Conservation (phyloP, 2,888 invertebrate species). For the Rosalia funebris region DNA sequence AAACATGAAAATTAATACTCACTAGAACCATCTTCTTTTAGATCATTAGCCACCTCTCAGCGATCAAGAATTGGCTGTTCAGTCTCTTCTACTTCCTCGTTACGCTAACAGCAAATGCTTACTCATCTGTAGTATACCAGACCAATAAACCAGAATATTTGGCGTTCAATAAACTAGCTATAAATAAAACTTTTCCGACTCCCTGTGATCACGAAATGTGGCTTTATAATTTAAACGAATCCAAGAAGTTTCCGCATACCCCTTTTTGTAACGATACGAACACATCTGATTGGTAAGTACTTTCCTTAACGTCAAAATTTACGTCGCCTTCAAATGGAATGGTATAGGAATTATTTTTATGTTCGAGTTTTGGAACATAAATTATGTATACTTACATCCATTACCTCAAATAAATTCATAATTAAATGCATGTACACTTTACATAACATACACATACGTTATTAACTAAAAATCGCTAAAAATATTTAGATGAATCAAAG, state of each 20-base stretch:
- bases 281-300: conserved; percentile 69
- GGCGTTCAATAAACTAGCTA: conserved; percentile 73
- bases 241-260: conserved; percentile 42
- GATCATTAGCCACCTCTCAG: conserved; percentile 58
- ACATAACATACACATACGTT: no score
- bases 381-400: no score
- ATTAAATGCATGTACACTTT: no score
- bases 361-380: no score
- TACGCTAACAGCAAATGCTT: not conserved
- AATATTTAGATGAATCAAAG: no score
- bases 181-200: conserved; percentile 82
- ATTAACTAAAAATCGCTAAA: no score
- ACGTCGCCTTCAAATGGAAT: no score
- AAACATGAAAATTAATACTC: no score
- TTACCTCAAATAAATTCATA: no score
- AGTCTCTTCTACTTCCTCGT: conserved; percentile 4
- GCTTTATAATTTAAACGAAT: conserved; percentile 55
- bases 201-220: conserved; percentile 82
- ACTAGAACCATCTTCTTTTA: no score
- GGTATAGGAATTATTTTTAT: no score
- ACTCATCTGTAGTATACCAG: conserved; percentile 23
- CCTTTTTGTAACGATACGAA: conserved; percentile 43
- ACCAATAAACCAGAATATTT: conserved; percentile 51
- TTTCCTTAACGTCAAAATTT: no score
- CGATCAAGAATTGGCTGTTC: conserved; percentile 58